These are phyloP conservation scores for Argynnis bischoffii DNA, from an alignment of 2,888 invertebrate species.

Conservation along the genomic window DNA sequence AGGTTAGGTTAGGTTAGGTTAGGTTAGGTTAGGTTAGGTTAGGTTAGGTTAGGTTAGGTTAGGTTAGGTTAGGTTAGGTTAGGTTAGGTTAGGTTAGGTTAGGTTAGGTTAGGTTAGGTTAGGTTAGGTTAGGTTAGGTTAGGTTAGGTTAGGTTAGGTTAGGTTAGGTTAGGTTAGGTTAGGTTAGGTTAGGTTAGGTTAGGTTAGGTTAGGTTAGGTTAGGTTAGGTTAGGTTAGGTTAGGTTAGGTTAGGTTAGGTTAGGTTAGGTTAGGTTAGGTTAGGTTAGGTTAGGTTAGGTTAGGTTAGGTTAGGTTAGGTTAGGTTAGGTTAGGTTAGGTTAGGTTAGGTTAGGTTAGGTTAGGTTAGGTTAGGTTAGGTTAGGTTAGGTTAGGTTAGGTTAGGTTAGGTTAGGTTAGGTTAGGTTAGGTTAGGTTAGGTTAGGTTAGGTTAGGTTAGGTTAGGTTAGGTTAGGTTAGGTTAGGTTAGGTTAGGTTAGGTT, in stretches of 20 bases:
- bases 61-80: slow-evolving; percentile 40
- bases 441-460: slow-evolving; percentile 39
- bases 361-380: slow-evolving; percentile 1
- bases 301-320: slow-evolving; percentile 29
- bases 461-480: slow-evolving; percentile 35
- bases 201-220: slow-evolving; percentile 34
- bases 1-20: slow-evolving; percentile 37
- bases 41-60: slow-evolving; percentile 45
- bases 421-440: slow-evolving; percentile 15
- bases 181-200: slow-evolving; percentile 15
- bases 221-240: slow-evolving; percentile 39
- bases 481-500: slow-evolving; percentile 36
- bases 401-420: slow-evolving; percentile 4
- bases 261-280: slow-evolving; percentile 40
- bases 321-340: slow-evolving; percentile 3
- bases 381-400: too few species aligned
- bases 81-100: slow-evolving; percentile 25
- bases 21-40: slow-evolving; percentile 40
- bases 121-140: slow-evolving; percentile 1
- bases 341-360: slow-evolving; percentile 1
- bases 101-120: slow-evolving; percentile 3
- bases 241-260: slow-evolving; percentile 34
- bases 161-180: too few species aligned
- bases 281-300: slow-evolving; percentile 37
- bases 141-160: background rate